A percentile compares a stretch with the other conserved stretches of the same genome.
Conservation (phyloP, 2,888 invertebrate species). For the Cantharis rustica region DNA sequence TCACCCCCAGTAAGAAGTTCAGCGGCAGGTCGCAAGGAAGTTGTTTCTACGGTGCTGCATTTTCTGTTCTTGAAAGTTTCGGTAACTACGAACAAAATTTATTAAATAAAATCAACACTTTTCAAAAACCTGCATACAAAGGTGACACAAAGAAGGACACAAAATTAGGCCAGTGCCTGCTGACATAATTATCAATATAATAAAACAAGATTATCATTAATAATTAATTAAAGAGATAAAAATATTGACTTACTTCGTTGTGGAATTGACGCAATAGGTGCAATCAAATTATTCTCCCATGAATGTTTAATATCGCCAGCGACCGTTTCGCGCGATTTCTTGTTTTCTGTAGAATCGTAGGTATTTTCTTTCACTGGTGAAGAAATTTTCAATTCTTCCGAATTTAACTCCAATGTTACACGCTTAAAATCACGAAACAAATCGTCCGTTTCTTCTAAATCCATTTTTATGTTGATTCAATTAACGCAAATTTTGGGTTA, state of each 20-base stretch:
- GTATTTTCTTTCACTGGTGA: neutral
- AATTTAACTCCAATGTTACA: neutral
- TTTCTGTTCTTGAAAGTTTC: conserved; percentile 44
- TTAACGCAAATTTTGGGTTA: neutral
- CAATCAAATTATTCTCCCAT: conserved; percentile 45
- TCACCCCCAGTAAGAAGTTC: conserved; percentile 61
- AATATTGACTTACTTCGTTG: conserved; percentile 47
- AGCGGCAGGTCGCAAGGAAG: conserved; percentile 50
- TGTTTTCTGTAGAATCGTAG: neutral
- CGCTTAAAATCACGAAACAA: neutral
- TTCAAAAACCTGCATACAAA: conserved; percentile 31
- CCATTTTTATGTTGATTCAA: neutral
- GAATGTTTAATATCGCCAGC: conserved; percentile 40
- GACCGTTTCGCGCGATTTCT: neutral
- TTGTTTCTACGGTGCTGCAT: conserved; percentile 26
- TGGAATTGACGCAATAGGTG: conserved; percentile 50
- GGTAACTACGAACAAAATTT: conserved; percentile 41
- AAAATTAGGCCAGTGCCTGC: conserved; percentile 43
- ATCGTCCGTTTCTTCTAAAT: conserved; percentile 1
- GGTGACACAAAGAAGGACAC: conserved; percentile 40
- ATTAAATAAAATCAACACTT: neutral
- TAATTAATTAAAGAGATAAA: conserved; percentile 1
- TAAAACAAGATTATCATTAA: neutral
- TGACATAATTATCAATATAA: conserved; percentile 35
- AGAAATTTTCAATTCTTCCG: neutral